phyloP scores from a whole-genome alignment of 2,113 vertebrate species.

The Cyprinodon tularosa region DNA sequence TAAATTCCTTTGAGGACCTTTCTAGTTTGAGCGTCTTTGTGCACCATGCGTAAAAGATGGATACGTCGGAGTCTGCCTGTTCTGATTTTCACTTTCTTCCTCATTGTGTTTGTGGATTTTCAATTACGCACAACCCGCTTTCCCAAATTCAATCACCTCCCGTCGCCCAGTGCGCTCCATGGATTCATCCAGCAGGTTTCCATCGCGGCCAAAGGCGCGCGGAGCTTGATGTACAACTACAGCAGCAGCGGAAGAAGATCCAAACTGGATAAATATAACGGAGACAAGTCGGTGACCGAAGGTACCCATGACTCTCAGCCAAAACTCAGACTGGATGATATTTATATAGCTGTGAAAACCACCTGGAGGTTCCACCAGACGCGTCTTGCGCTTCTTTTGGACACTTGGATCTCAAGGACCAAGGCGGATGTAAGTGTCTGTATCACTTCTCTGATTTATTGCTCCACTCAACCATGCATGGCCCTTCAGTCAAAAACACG shows the following conservation, averaged over 20 bases:
- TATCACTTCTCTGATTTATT: background rate
- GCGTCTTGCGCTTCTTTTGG: conserved; percentile 86
- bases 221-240: conserved; percentile 33
- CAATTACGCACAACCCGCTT: conserved; percentile 54
- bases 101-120: conserved; percentile 72
- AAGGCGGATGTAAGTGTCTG: conserved; percentile 83
- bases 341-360: conserved; percentile 91
- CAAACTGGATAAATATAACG: background rate
- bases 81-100: conserved; percentile 59
- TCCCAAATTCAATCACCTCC: conserved; percentile 6
- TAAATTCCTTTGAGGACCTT: background rate
- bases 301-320: background rate
- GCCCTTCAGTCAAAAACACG: background rate
- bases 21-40: background rate
- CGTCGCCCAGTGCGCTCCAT: conserved; percentile 45
- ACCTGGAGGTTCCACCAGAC: conserved; percentile 87
- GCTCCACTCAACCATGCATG: background rate
- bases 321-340: conserved; percentile 70
- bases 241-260: background rate
- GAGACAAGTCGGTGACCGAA: background rate
- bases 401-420: conserved; percentile 90
- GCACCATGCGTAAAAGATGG: conserved; percentile 63
- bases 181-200: conserved; percentile 51
- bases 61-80: conserved; percentile 56
- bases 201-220: conserved; percentile 41